phyloP scores from a whole-genome alignment of 2,113 vertebrate genomes.

The Vicugna pacos region DNA sequence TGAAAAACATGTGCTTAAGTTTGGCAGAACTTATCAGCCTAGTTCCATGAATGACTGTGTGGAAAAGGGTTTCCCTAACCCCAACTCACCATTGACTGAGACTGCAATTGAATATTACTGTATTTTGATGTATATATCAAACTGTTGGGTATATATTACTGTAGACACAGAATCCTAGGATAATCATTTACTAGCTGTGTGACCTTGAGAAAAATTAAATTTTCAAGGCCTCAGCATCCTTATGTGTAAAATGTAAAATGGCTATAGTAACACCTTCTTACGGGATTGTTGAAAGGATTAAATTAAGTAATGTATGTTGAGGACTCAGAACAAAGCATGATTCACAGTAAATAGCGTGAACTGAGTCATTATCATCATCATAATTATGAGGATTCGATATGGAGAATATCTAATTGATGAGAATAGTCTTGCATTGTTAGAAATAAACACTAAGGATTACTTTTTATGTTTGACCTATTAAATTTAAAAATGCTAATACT shows the following conservation, averaged over 20 bases:
- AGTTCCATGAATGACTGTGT: not conserved
- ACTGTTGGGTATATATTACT: not conserved
- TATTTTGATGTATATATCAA: not conserved
- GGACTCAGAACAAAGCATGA: not conserved
- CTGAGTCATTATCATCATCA: not conserved
- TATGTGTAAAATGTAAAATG: slow-evolving; percentile 14
- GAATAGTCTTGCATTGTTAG: not conserved
- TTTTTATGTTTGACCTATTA: not conserved
- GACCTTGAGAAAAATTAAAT: not conserved
- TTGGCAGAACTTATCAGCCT: not conserved
- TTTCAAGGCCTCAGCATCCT: not conserved
- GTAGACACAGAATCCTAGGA: not conserved
- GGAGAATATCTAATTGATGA: not conserved
- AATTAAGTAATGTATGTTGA: not conserved
- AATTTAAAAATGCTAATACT: not conserved
- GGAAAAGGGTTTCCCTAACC: not conserved
- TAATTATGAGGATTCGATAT: not conserved
- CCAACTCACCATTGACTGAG: not conserved
- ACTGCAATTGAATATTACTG: not conserved
- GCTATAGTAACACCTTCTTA: not conserved
- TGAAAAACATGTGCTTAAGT: not conserved
- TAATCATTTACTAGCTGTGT: not conserved
- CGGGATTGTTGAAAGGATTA: not conserved
- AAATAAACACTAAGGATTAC: not conserved
- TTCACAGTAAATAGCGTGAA: not conserved